phyloP scores from a whole-genome alignment of 2,113 vertebrate species.

The Chaenogobius annularis region DNA sequence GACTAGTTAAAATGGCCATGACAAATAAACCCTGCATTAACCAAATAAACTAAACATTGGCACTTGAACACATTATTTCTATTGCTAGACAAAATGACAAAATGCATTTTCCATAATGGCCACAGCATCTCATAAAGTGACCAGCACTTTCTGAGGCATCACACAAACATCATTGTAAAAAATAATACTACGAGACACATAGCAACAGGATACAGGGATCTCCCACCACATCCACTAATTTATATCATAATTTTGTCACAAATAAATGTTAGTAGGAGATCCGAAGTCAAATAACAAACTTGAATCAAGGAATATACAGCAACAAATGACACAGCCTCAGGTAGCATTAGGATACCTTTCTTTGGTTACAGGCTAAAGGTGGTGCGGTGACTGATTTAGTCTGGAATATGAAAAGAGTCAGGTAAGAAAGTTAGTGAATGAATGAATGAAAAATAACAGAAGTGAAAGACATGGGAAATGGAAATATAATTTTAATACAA shows the following conservation, averaged over 20 bases:
- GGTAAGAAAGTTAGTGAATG: conserved; percentile 32
- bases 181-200: background rate
- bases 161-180: background rate
- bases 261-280: conserved; percentile 14
- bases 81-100: conserved; percentile 4
- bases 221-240: conserved; percentile 2
- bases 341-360: conserved; percentile 62
- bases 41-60: background rate
- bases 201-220: conserved; percentile 13
- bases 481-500: background rate
- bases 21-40: background rate
- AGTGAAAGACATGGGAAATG: conserved; percentile 19
- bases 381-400: conserved; percentile 62
- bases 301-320: background rate
- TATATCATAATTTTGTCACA: background rate
- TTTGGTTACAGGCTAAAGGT: conserved; percentile 73
- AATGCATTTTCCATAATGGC: background rate
- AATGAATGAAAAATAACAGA: conserved; percentile 31
- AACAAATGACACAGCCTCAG: conserved; percentile 12
- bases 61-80: background rate
- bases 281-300: background rate
- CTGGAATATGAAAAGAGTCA: conserved; percentile 66
- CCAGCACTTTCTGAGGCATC: conserved; percentile 4
- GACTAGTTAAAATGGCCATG: background rate
- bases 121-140: conserved; percentile 25